These are phyloP conservation scores for Cephus spinipes DNA, from an alignment of 2,888 invertebrate species.

Conservation along the genomic window DNA sequence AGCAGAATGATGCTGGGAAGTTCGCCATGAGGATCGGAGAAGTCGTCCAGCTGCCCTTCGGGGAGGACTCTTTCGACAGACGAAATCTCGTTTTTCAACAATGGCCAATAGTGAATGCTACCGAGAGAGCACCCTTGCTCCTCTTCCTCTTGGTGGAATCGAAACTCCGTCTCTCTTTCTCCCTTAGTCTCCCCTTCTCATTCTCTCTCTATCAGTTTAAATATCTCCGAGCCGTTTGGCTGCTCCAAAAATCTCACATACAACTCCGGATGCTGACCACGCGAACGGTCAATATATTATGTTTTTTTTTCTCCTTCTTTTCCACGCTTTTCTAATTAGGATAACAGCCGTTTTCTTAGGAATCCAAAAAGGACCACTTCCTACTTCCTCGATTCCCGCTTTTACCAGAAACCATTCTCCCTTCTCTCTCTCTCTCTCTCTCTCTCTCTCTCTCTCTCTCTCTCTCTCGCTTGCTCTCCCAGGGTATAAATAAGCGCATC, in stretches of 20 bases:
- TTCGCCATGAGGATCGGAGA: constrained; percentile 26
- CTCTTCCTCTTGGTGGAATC: constrained; percentile 15
- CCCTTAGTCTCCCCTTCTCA: not conserved
- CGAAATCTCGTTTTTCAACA: constrained; percentile 40
- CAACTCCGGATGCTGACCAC: not conserved
- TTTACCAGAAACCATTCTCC: constrained; percentile 42
- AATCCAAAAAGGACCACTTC: constrained; percentile 40
- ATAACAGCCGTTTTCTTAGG: constrained; percentile 47
- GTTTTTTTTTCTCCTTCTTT: not conserved
- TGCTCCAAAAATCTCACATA: not conserved
- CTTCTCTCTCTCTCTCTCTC: constrained; percentile 9
- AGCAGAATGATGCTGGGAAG: not conserved
- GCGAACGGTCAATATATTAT: not conserved
- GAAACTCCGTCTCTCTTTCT: constrained; percentile 5
- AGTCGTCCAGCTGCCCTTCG: constrained; percentile 46
- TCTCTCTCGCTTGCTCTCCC: constrained; percentile 15
- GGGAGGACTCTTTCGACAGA: constrained; percentile 40
- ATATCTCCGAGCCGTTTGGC: not conserved
- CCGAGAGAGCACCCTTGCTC: not conserved
- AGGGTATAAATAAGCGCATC: no score
- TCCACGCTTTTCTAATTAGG: constrained; percentile 42
- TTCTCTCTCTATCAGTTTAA: not conserved
- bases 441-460: constrained; percentile 23
- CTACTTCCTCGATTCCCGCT: constrained; percentile 54
- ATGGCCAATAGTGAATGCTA: constrained; percentile 5